phyloP scores from a whole-genome alignment of 2,797 vertebrate species.

The Rhinogobio ventralis region DNA sequence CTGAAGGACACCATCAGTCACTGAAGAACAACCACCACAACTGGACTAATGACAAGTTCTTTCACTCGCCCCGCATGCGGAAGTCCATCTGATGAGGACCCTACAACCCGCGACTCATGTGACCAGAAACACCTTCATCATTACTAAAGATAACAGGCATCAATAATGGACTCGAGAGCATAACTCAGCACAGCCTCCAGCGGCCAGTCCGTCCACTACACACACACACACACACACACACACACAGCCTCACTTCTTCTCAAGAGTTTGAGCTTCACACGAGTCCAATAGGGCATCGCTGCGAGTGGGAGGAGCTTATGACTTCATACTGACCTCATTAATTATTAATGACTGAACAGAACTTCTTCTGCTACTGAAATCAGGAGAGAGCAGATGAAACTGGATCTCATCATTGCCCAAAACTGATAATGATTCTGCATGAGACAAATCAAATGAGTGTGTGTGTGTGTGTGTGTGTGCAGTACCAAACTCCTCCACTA shows the following conservation, averaged over 20 bases:
- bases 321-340: not conserved
- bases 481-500: too few relatives aligned
- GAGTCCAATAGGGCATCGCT: too few relatives aligned
- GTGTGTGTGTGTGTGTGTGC: too few relatives aligned
- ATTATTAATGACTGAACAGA: not conserved
- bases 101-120: not conserved
- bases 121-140: not conserved
- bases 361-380: not conserved
- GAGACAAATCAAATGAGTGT: too few relatives aligned
- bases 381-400: not conserved
- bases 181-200: conserved; percentile 2
- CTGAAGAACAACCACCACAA: not conserved
- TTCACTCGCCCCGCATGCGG: not conserved
- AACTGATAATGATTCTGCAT: too few relatives aligned
- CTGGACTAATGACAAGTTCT: not conserved
- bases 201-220: not conserved
- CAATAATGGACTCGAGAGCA: not conserved
- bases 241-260: not conserved
- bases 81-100: not conserved
- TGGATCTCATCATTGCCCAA: not conserved
- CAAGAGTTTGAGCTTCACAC: not conserved
- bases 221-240: too few relatives aligned
- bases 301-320: not conserved
- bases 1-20: conserved; percentile 43
- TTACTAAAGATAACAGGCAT: not conserved